phyloP scores from a whole-genome alignment of 92 coral and sea anemone species.

The Isaurus tuberculatus region DNA sequence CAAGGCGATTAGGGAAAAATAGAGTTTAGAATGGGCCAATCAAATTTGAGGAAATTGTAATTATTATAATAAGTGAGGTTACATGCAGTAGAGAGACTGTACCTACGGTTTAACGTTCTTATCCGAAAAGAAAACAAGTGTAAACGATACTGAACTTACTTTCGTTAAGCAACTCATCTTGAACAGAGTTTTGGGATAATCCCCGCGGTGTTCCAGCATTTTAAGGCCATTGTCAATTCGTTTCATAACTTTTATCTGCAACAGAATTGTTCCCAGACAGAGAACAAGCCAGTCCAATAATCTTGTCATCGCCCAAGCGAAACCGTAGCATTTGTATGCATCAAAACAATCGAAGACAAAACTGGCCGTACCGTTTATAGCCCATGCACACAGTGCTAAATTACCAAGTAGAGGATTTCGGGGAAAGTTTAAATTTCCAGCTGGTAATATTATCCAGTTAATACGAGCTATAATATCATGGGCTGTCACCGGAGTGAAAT shows the following conservation, averaged over 20 bases:
- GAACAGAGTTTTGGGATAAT: slow-evolving; percentile 21
- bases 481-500: slow-evolving; percentile 7
- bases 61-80: too few species aligned
- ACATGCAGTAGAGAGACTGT: too few species aligned
- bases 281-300: slow-evolving; percentile 11
- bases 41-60: too few species aligned
- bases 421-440: slow-evolving; percentile 20
- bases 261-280: slow-evolving; percentile 24
- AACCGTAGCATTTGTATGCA: slow-evolving; percentile 26
- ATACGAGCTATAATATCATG: neutral
- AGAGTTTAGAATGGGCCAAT: too few species aligned
- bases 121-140: too few species aligned
- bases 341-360: slow-evolving; percentile 26
- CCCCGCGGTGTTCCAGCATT: neutral
- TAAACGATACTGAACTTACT: slow-evolving; percentile 8
- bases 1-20: too few species aligned
- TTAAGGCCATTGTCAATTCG: slow-evolving; percentile 14
- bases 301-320: slow-evolving; percentile 36
- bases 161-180: neutral
- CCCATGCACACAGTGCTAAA: neutral
- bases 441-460: slow-evolving; percentile 32
- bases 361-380: slow-evolving; percentile 16
- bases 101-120: too few species aligned
- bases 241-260: slow-evolving; percentile 5
- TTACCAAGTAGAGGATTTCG: slow-evolving; percentile 11